Conservation (phyloP, 1,140 invertebrate genomes). For the Proales similis region DNA sequence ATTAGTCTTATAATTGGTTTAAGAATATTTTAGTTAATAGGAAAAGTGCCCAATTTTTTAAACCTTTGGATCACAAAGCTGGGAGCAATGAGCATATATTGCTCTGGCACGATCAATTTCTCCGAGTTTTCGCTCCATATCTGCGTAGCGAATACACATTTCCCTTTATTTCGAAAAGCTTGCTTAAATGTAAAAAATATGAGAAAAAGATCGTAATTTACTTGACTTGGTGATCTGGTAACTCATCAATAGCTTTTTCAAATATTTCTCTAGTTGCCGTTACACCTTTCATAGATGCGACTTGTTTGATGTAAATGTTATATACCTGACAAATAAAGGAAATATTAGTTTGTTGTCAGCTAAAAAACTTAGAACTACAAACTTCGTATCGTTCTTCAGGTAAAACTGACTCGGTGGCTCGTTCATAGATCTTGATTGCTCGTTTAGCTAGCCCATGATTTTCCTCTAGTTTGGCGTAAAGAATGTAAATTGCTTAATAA, state of each 20-base stretch:
- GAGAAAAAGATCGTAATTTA: conserved; percentile 39
- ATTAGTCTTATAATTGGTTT: conserved; percentile 62
- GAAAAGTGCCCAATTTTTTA: too few species aligned
- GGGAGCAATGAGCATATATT: conserved; percentile 93
- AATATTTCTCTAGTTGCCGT: conserved; percentile 93
- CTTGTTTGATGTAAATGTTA: conserved; percentile 97
- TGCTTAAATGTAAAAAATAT: not conserved
- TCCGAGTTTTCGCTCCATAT: conserved; percentile 93
- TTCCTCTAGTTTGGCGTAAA: conserved; percentile 97
- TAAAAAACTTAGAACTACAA: not conserved
- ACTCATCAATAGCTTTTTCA: conserved; percentile 89
- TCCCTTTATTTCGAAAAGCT: conserved; percentile 58
- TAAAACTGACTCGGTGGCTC: conserved; percentile 79
- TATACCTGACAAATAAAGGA: conserved; percentile 64
- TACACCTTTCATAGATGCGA: conserved; percentile 91
- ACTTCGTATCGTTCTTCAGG: conserved; percentile 63
- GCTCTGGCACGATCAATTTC: conserved; percentile 93
- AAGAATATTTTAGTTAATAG: not conserved
- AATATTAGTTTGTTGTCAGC: not conserved
- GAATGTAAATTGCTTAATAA: conserved; percentile 60
- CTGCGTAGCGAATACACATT: conserved; percentile 92
- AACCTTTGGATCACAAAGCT: conserved; percentile 94
- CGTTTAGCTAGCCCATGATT: conserved; percentile 91
- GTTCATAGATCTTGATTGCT: conserved; percentile 94
- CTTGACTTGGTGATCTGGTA: conserved; percentile 76